Evolutionary conservation across 37 sponge, comb jelly and placozoan genomes (phyloP).

Genomic region (Bolinopsis microptera): DNA sequence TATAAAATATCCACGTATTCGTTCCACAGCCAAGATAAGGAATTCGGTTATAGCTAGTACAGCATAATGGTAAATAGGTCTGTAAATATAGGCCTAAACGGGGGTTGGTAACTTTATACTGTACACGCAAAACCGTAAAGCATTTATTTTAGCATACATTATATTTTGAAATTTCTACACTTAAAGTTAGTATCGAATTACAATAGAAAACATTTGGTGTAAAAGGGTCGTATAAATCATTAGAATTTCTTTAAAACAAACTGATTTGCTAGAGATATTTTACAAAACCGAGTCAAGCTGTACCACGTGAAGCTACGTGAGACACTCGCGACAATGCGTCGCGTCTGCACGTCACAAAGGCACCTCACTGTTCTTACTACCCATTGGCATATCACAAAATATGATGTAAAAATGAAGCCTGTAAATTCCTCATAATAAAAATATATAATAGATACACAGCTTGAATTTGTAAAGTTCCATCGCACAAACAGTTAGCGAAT

Average conservation of each 20-base stretch:
- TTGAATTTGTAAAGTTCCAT: background rate
- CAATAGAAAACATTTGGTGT: constrained; percentile 44
- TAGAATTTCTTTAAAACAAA: constrained; percentile 43
- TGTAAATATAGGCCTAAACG: background rate
- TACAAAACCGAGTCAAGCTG: constrained; percentile 1
- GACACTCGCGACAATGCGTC: background rate
- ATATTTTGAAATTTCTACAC: constrained; percentile 44
- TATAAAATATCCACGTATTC: constrained; percentile 44
- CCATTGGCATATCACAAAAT: background rate
- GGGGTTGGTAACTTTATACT: background rate
- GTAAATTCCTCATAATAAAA: background rate
- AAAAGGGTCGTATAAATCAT: constrained; percentile 45
- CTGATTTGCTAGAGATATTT: constrained; percentile 30
- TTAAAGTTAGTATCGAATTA: constrained; percentile 37
- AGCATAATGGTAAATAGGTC: background rate
- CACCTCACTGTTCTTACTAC: background rate
- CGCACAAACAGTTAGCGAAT: background rate
- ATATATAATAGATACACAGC: constrained; percentile 25
- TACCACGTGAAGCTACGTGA: background rate
- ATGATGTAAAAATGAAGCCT: constrained; percentile 36
- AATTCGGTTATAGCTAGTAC: background rate
- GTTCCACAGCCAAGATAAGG: background rate
- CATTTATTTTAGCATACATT: background rate
- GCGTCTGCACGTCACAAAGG: background rate
- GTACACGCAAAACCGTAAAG: background rate